Evolutionary conservation across 2,888 invertebrate species (phyloP).

Genomic region (Folsomia candida): DNA sequence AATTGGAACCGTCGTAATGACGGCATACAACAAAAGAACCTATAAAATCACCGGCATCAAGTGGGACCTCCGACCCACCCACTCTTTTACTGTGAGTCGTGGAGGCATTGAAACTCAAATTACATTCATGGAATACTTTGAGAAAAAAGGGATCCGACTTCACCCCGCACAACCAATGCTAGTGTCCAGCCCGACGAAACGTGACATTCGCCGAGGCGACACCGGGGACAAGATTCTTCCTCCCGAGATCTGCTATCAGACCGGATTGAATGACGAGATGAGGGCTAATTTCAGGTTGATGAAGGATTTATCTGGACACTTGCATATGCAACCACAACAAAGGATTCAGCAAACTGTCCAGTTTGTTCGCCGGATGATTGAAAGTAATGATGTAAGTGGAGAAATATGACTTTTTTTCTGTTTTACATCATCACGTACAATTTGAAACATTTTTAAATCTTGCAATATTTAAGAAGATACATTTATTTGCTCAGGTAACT

Average conservation of each 20-base stretch:
- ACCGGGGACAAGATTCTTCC: background rate
- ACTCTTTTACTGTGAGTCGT: background rate
- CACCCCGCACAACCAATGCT: background rate
- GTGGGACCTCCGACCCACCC: background rate
- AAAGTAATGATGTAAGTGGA: too few relatives aligned
- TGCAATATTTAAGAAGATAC: too few relatives aligned
- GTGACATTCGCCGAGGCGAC: conserved; percentile 5
- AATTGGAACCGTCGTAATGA: conserved; percentile 6
- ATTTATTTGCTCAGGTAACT: too few relatives aligned
- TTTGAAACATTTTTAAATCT: too few relatives aligned
- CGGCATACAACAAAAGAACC: too few relatives aligned
- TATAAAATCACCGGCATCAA: too few relatives aligned
- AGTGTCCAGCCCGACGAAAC: background rate
- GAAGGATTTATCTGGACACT: background rate
- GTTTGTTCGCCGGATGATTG: background rate
- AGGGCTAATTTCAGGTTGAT: conserved; percentile 3
- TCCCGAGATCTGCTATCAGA: conserved; percentile 9
- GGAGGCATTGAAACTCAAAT: background rate
- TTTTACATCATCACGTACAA: too few relatives aligned
- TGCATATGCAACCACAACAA: background rate
- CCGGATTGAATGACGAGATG: conserved; percentile 7
- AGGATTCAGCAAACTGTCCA: background rate
- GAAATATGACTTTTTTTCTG: too few relatives aligned
- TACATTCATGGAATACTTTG: background rate
- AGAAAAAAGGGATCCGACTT: background rate